A percentile compares a stretch with the other conserved stretches of the same genome.
These are phyloP conservation scores for Polymixis flavicincta DNA, from an alignment of 2,888 invertebrate species.

Conservation along the genomic window DNA sequence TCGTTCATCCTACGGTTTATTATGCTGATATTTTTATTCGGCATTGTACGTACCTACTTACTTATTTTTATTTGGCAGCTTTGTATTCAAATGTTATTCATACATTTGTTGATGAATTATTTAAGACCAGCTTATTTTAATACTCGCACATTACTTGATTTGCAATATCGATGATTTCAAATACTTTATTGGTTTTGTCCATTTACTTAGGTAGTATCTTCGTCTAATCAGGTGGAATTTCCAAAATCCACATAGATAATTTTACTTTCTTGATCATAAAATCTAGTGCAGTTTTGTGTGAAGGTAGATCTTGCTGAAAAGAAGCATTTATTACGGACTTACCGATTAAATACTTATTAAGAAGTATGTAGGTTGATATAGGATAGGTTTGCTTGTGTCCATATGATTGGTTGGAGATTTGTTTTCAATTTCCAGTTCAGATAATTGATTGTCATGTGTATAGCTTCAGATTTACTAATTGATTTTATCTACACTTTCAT, in stretches of 20 bases:
- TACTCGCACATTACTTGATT: background rate
- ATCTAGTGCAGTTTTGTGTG: background rate
- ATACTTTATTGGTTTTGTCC: background rate
- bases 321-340: conserved; percentile 20
- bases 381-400: background rate
- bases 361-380: background rate
- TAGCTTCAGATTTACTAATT: background rate
- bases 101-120: background rate
- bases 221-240: background rate
- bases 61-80: background rate
- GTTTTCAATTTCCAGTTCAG: background rate
- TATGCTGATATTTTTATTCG: background rate
- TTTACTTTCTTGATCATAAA: background rate
- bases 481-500: background rate
- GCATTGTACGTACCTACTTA: background rate
- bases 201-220: background rate
- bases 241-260: background rate
- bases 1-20: background rate
- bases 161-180: background rate
- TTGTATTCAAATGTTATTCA: background rate
- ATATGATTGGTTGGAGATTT: background rate
- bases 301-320: conserved; percentile 33
- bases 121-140: background rate
- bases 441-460: background rate
- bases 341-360: conserved; percentile 19